Evolutionary conservation across 2,113 vertebrate species (phyloP), one percentile per base, ranked within the genome.

Genomic region (Boleophthalmus pectinirostris): DNA sequence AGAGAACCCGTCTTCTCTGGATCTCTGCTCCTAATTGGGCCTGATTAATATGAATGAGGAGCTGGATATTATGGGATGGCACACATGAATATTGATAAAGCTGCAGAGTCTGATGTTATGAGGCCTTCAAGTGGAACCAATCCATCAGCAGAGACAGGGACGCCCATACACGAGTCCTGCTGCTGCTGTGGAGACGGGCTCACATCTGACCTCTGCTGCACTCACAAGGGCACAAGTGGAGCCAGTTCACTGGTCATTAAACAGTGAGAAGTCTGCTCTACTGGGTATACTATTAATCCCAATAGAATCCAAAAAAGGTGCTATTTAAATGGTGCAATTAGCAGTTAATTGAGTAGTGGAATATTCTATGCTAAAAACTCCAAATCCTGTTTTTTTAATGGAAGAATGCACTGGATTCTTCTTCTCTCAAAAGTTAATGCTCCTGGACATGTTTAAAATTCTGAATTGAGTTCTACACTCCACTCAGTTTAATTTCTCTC

Each of bases 31-130:
- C 66, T 82, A 84, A 89, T 88, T 82, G 77, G 82, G 66, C 77
- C 68, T 67, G 79, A 88, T 89, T 85, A 90, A 90, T 91, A 90
- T 87, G 80, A 81, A 87, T 87, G 74, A 87, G 74, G 56, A 69
- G 58, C 79, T 90, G 82, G 89, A 89, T 90, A 87, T 83, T 90
- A 86, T 82, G 85, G 79, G 88, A 87, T 83, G 82, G 83, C 51
- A 33, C 68, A 78, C 68, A 88, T 86, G 47, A 86, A 89, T 89
- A 88, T 85, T 87, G 81, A 90, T 88, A 85, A 82, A 70, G 75
- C 57, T 33, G 77, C 53, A 35, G 24, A 68, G 77, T 83, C 82
- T 86, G 81, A 87, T 82, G 72, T 53, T 69, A 72, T 61, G 61
- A 53, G 74, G 68, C 57, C 82, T 65, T 56, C n/a, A 46, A 85